phyloP scores from a whole-genome alignment of 2,797 vertebrate species.

The Valencia hispanica region DNA sequence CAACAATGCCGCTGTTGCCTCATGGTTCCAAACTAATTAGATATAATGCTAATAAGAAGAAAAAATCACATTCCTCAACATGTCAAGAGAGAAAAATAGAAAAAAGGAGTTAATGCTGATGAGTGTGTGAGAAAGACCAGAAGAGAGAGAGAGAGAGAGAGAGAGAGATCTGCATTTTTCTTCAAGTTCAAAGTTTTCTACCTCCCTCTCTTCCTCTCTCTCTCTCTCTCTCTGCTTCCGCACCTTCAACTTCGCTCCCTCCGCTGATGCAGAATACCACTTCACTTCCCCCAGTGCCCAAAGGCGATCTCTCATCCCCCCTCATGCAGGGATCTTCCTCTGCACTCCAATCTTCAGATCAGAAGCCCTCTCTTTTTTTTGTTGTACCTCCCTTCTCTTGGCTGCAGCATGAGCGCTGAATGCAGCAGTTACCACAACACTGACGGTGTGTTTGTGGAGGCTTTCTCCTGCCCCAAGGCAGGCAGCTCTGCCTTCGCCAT shows the following conservation, averaged over 20 bases:
- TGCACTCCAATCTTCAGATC: neutral
- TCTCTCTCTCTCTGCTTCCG: neutral
- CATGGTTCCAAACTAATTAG: neutral
- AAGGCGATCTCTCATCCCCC: neutral
- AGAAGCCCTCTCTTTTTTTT: neutral
- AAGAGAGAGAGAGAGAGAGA: neutral
- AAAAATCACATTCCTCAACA: neutral
- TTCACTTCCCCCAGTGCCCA: neutral
- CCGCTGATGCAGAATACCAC: constrained; percentile 12
- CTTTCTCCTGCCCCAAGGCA: constrained; percentile 87
- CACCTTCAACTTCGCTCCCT: neutral
- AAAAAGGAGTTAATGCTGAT: no score
- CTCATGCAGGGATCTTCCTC: neutral
- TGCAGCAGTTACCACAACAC: constrained; percentile 88
- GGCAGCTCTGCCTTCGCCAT: constrained; percentile 80
- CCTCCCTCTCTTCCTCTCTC: neutral
- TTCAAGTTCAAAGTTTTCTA: constrained; percentile 27
- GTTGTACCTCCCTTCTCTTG: accelerated
- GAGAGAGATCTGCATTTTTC: constrained; percentile 6
- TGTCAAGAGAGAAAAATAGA: neutral
- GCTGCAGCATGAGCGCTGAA: constrained; percentile 83
- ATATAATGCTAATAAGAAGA: neutral
- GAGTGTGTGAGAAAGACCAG: neutral
- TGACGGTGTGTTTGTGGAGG: constrained; percentile 81
- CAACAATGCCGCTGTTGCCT: neutral